Evolutionary conservation across 2,113 vertebrate species (phyloP), one percentile per base, ranked within the genome.

Genomic region (Lates calcarifer): DNA sequence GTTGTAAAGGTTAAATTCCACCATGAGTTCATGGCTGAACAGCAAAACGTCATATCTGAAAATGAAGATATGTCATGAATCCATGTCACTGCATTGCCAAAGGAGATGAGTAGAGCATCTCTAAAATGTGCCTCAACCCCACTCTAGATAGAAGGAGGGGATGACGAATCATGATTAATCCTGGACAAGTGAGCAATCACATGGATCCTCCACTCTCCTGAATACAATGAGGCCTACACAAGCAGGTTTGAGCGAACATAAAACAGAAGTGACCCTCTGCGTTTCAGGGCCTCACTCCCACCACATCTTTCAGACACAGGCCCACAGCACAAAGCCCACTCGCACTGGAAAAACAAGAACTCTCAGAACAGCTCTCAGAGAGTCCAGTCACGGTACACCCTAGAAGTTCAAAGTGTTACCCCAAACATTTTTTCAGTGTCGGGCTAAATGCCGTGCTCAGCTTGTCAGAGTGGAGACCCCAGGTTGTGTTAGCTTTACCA

Each of bases 211-310:
- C 63, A 73, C 67, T 90, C 86, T 68, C 57, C 69, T 74, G 68
- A 63, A 82, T 61, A 87, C 45, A 69, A 81, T 33, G 79, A 76
- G 84, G 74, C 57, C 82, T 68, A 81, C 70, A 84, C 73, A 85
- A 37, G 83, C 80, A 66, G 79, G 75, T 85, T 56, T 74, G 70
- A 74, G 24, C 13, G 12, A 89, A 92, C 89, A 90, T 90, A 81
- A 91, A 93, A 61, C 89, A 91, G 89, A 89, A 78, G 77, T 93
- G 89, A 89, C 90, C 90, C 79, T 57, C 5, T 28, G 77, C n/a
- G 63, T 80, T 56, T 35, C n/a, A 82, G 77, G 64, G 81, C 62
- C 43, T 84, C 79, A 82, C 90, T 91, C 91, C 87, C 91, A 86
- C 83, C 75, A 74, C 83, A 82, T 90, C 89, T 80, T 72, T 87